Evolutionary conservation across 1,140 invertebrate genomes (phyloP), one percentile per base, ranked within the genome.

Genomic region (Procambarus clarkii): DNA sequence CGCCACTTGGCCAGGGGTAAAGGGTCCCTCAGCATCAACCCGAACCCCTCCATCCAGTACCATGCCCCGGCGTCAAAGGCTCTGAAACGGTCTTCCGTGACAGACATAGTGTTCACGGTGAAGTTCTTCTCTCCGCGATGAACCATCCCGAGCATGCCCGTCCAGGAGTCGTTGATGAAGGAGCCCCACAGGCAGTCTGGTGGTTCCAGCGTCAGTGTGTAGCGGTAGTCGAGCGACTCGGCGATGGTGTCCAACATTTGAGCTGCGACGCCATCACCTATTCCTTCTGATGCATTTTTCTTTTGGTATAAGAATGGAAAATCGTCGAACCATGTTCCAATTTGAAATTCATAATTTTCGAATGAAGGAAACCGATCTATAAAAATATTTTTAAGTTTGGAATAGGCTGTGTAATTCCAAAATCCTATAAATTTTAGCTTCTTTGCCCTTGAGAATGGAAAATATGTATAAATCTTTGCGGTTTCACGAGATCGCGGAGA

Each of bases 41-140:
- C 87, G 44, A 89, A 92, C 15, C 91, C 91, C 48, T 92, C 91
- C 86, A 88, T 88, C 79, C 86, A 86, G 82, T 92, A 92, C 18
- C 82, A 85, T 0, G 69, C 46, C 21, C 81, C 64, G 48, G 82
- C 71, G 74, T 92, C 91, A 74, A 92, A 92, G n/a, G 48, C 58
- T 11, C 80, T 7, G 18, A 60, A 44, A 18, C 82, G 71, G 9
- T 89, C 87, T 4, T 45, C 2, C 1, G 80, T 89, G 85, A 89
- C 24, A 8, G 60, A 74, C 8, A 92, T 71, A 69, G 78, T 89
- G 85, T 92, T 92, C 64, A 92, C 83, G 11, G 91, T 92, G 77
- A 92, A 88, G 87, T 92, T 89, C 48, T 92, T 88, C 45, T 89
- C 87, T 11, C 34, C 13, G 5, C 91, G 21, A 77, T 86, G 80